Percentiles rank a stretch among this genome's conserved stretches.
Evolutionary conservation across 2,113 vertebrate species (phyloP).

Genomic region (Chloebia gouldiae): DNA sequence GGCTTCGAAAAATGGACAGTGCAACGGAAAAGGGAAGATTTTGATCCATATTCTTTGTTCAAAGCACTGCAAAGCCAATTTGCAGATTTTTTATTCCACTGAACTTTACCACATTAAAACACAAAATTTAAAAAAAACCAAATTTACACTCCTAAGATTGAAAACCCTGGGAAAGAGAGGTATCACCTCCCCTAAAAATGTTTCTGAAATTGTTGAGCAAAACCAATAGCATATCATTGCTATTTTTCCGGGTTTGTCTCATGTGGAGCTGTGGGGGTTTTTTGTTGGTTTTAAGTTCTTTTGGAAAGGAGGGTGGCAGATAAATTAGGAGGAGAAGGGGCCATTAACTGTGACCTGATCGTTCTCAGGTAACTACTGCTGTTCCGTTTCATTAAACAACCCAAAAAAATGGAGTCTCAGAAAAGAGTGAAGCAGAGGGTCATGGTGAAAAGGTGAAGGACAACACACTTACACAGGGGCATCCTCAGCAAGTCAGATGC

Average conservation of each 20-base stretch:
- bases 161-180: not conserved
- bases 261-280: not conserved
- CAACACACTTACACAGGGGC: not conserved
- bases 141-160: not conserved
- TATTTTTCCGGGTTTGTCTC: not conserved
- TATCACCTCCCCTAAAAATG: not conserved
- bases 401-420: slow-evolving; percentile 6
- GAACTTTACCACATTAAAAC: not conserved
- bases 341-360: not conserved
- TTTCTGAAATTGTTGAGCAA: not conserved
- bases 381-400: not conserved
- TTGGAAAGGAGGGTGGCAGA: not conserved
- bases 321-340: not conserved
- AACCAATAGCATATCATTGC: not conserved
- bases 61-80: slow-evolving; percentile 32
- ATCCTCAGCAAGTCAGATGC: slow-evolving; percentile 22
- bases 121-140: not conserved
- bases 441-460: slow-evolving; percentile 19
- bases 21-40: slow-evolving; percentile 24
- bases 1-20: slow-evolving; percentile 28
- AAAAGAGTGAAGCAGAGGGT: slow-evolving; percentile 12
- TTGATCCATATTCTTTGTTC: slow-evolving; percentile 13
- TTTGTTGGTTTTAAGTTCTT: not conserved
- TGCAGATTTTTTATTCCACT: not conserved
- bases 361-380: not conserved